These are phyloP conservation scores for Drosophila parthenogenetica DNA, from an alignment of 2,888 invertebrate genomes.

Conservation along the genomic window DNA sequence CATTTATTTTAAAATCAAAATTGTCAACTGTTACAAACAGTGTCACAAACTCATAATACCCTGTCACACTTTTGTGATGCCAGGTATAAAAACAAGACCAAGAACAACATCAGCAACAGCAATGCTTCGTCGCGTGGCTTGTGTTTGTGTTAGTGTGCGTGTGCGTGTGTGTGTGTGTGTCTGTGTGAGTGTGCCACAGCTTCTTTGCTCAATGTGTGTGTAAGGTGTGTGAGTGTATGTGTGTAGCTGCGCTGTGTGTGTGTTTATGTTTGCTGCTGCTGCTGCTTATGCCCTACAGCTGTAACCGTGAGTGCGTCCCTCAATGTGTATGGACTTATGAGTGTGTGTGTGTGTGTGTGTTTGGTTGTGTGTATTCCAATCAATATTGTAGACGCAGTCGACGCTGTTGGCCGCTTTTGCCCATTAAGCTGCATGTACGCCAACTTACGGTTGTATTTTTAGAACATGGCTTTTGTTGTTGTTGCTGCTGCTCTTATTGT, in stretches of 20 bases:
- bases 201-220: slow-evolving; percentile 17
- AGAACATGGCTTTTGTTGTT: slow-evolving; percentile 66
- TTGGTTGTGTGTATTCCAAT: slow-evolving; percentile 69
- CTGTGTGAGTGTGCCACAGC: slow-evolving; percentile 23
- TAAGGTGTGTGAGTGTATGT: slow-evolving; percentile 31
- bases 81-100: not conserved
- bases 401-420: slow-evolving; percentile 76
- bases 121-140: slow-evolving; percentile 43
- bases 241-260: slow-evolving; percentile 15
- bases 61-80: not conserved
- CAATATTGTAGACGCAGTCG: slow-evolving; percentile 77
- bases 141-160: slow-evolving; percentile 33
- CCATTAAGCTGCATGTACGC: slow-evolving; percentile 79
- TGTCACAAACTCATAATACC: not conserved
- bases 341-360: slow-evolving; percentile 28
- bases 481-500: slow-evolving; percentile 27
- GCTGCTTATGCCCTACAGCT: slow-evolving; percentile 60
- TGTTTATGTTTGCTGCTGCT: slow-evolving; percentile 53
- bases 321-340: slow-evolving; percentile 8
- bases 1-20: not conserved
- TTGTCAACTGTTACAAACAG: not conserved
- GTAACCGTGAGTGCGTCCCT: slow-evolving; percentile 51
- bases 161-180: slow-evolving; percentile 10
- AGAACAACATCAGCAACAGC: slow-evolving; percentile 34
- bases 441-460: slow-evolving; percentile 78